phyloP scores from a whole-genome alignment of 1,140 invertebrate species.

The Bombus cullumanus region DNA sequence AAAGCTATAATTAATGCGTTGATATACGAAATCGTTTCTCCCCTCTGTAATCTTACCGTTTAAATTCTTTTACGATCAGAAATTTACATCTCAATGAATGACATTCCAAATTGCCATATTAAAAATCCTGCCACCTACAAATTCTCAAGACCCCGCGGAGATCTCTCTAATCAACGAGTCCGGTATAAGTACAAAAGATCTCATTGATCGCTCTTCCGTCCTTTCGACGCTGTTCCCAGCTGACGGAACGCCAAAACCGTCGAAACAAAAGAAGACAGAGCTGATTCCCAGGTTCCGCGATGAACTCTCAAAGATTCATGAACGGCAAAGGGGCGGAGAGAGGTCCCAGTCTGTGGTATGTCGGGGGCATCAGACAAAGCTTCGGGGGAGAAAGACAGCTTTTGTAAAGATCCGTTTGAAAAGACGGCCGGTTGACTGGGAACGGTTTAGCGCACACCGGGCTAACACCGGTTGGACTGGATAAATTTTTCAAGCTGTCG shows the following conservation, averaged over 20 bases:
- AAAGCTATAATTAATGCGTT: too few relatives aligned
- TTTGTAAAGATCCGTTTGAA: conserved; percentile 66
- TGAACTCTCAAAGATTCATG: conserved; percentile 58
- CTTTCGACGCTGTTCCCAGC: not conserved
- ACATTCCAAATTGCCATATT: not conserved
- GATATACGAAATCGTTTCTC: too few relatives aligned
- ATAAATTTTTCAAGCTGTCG: conserved; percentile 78
- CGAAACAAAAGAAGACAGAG: conserved; percentile 37
- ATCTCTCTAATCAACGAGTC: not conserved
- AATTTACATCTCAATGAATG: not conserved
- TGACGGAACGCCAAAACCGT: conserved; percentile 4
- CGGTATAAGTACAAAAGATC: not conserved
- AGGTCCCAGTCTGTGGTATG: conserved; percentile 19
- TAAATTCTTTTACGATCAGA: too few relatives aligned
- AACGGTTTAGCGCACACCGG: not conserved
- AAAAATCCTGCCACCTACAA: not conserved
- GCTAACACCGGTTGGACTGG: conserved; percentile 33
- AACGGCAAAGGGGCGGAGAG: conserved; percentile 21
- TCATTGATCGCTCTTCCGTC: not conserved
- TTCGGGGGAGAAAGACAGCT: conserved; percentile 48
- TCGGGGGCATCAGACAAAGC: conserved; percentile 46
- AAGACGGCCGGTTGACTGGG: conserved; percentile 39
- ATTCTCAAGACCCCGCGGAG: not conserved
- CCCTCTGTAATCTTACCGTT: too few relatives aligned
- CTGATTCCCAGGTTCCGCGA: conserved; percentile 39